These are phyloP conservation scores for Trididemnum clinides DNA, from an alignment of 23 tunicate genomes.

Conservation along the genomic window DNA sequence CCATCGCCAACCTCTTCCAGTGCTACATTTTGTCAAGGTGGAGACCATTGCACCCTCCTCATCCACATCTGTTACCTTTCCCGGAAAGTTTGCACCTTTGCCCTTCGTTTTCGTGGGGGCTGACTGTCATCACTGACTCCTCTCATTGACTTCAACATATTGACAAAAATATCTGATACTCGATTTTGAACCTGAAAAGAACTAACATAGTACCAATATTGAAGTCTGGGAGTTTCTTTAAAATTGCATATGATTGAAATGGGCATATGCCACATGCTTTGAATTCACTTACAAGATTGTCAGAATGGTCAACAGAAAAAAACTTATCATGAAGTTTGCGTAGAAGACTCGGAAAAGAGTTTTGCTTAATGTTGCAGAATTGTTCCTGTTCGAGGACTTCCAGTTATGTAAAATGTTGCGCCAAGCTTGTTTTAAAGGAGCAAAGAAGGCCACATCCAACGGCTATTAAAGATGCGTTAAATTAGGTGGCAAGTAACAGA, in stretches of 20 bases:
- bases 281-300: neutral
- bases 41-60: neutral
- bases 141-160: neutral
- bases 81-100: neutral
- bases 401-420: slow-evolving; percentile 8
- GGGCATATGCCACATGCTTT: slow-evolving; percentile 11
- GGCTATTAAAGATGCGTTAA: slow-evolving; percentile 6
- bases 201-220: neutral
- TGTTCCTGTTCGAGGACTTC: slow-evolving; percentile 10
- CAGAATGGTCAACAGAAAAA: neutral
- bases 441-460: slow-evolving; percentile 24
- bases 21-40: slow-evolving; percentile 3
- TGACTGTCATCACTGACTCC: neutral
- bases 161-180: neutral
- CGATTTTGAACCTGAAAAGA: neutral
- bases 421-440: slow-evolving; percentile 11
- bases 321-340: neutral
- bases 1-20: neutral
- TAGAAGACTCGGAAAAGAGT: neutral
- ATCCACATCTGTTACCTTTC: neutral
- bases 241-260: neutral
- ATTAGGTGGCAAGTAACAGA: slow-evolving; percentile 12
- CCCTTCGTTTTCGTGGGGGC: neutral
- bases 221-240: slow-evolving; percentile 12
- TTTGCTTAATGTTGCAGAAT: slow-evolving; percentile 12